Percentiles rank a stretch among this genome's conserved stretches.
Evolutionary conservation across 2,113 vertebrate genomes (phyloP).

Genomic region (Capricornis sumatraensis): DNA sequence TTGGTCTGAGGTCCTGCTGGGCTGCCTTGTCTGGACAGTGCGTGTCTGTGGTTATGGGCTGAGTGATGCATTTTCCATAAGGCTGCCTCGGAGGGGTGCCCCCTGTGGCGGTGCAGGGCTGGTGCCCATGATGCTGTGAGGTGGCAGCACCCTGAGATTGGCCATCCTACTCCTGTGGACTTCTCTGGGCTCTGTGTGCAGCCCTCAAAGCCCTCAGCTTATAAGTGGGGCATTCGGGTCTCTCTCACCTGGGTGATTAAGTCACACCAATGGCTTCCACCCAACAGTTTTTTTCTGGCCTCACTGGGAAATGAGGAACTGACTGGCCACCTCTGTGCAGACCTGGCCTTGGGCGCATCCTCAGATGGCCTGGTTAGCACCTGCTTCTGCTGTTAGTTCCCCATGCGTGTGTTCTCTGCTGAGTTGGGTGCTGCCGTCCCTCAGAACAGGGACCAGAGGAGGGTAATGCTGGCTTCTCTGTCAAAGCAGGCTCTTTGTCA

Average conservation of each 20-base stretch:
- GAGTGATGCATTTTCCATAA: rapidly evolving
- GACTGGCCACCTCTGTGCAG: background rate
- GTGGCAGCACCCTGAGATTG: background rate
- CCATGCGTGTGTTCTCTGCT: rapidly evolving
- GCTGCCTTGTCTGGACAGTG: too few species aligned
- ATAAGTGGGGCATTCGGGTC: rapidly evolving
- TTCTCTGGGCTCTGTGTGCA: too few species aligned
- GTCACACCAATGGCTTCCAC: background rate
- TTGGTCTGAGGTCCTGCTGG: rapidly evolving
- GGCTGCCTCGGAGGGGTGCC: background rate
- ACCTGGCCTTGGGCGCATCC: background rate
- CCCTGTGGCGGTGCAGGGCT: background rate
- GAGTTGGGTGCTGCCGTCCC: rapidly evolving
- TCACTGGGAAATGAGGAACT: background rate
- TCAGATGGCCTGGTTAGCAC: background rate
- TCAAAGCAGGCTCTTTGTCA: background rate
- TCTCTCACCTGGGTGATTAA: background rate
- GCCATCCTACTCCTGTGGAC: background rate
- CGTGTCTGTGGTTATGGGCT: rapidly evolving
- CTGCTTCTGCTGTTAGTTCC: background rate
- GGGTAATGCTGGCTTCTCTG: rapidly evolving
- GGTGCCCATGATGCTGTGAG: too few species aligned
- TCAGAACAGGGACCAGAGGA: too few species aligned
- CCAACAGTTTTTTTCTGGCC: background rate
- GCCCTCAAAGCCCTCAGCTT: background rate